These are phyloP conservation scores for Lasius platythorax DNA, from an alignment of 2,888 invertebrate genomes.

Conservation along the genomic window DNA sequence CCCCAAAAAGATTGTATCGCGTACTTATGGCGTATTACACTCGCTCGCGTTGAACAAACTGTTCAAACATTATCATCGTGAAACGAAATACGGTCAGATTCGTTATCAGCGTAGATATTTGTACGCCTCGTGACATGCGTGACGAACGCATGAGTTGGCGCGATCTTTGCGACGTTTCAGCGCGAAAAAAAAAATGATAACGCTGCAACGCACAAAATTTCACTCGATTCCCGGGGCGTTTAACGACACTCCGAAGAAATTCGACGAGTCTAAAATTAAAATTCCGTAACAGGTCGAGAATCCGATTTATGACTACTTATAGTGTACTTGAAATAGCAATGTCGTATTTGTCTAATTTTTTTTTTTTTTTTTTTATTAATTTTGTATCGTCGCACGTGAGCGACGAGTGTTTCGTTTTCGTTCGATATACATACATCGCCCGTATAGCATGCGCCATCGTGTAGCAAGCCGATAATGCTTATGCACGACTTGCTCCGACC, in stretches of 20 bases:
- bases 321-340: not conserved
- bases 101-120: constrained; percentile 48
- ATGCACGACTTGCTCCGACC: constrained; percentile 78
- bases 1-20: constrained; percentile 4
- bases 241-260: not conserved
- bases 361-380: not conserved
- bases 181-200: constrained; percentile 29
- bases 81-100: constrained; percentile 6
- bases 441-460: constrained; percentile 21
- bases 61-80: constrained; percentile 80
- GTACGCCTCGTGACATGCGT: constrained; percentile 31
- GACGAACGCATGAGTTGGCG: constrained; percentile 18
- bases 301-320: not conserved
- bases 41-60: constrained; percentile 83
- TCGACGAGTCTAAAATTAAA: not conserved
- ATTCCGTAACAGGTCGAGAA: not conserved
- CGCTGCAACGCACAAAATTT: constrained; percentile 13
- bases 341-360: not conserved
- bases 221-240: not conserved
- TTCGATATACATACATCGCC: constrained; percentile 30
- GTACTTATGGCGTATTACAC: not conserved
- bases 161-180: constrained; percentile 5
- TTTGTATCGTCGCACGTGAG: constrained; percentile 33
- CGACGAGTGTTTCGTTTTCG: constrained; percentile 64
- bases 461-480: constrained; percentile 71